Percentiles rank a stretch among this genome's conserved stretches.
Evolutionary conservation across 2,113 vertebrate species (phyloP).

Genomic region (Silurus asotus): DNA sequence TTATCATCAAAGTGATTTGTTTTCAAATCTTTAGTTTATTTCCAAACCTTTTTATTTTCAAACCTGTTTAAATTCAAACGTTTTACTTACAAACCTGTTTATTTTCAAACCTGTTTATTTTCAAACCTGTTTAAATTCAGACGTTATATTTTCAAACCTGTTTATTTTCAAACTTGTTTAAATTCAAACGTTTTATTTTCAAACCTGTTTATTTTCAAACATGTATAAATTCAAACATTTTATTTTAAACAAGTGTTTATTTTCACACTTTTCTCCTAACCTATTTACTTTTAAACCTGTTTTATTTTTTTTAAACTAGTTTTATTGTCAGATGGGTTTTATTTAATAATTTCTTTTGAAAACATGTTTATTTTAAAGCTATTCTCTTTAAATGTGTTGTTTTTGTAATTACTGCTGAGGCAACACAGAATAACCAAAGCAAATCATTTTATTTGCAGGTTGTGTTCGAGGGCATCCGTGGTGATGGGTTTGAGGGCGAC

Average conservation of each 20-base stretch:
- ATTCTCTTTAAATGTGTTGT: background rate
- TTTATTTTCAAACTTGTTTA: no score
- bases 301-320: no score
- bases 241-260: background rate
- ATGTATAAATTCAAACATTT: no score
- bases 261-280: background rate
- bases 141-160: background rate
- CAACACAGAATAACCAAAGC: background rate
- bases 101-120: no score
- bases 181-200: background rate
- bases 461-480: conserved; percentile 93
- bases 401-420: background rate
- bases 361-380: background rate
- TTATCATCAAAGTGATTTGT: no score
- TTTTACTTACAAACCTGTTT: background rate
- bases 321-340: no score
- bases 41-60: background rate
- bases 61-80: no score
- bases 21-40: background rate
- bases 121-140: no score
- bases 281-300: no score
- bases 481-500: conserved; percentile 86
- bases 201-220: background rate
- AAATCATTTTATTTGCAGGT: conserved; percentile 72
- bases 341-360: background rate